Conservation (phyloP, 92 coral and sea anemone genomes). For the Umimayanthus kanabou region DNA sequence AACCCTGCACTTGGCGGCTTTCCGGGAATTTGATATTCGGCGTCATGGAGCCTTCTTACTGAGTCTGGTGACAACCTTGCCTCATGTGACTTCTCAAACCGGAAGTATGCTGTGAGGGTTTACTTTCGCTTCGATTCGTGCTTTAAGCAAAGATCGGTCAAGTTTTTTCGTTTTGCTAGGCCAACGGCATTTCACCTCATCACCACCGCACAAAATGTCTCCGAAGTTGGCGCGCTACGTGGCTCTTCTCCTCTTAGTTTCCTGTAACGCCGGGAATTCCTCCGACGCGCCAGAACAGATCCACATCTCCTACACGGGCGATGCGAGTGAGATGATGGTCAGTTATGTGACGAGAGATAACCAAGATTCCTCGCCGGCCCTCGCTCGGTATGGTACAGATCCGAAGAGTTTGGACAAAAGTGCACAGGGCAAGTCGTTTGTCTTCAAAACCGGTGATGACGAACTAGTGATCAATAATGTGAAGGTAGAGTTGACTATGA, state of each 20-base stretch:
- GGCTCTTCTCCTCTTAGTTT: neutral
- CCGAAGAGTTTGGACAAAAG: slow-evolving; percentile 42
- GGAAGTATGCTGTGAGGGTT: neutral
- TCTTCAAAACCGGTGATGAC: slow-evolving; percentile 39
- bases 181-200: neutral
- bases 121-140: neutral
- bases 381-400: slow-evolving; percentile 64
- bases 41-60: too few relatives aligned
- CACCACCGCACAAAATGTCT: neutral
- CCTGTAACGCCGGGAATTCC: neutral
- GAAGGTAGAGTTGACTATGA: neutral
- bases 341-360: slow-evolving; percentile 64
- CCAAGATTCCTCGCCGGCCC: slow-evolving; percentile 36
- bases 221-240: neutral
- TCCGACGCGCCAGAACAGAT: slow-evolving; percentile 71
- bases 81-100: neutral
- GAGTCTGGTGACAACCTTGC: neutral
- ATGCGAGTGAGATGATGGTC: slow-evolving; percentile 73
- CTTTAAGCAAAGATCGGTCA: neutral
- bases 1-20: neutral
- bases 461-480: slow-evolving; percentile 34
- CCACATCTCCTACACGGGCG: slow-evolving; percentile 78
- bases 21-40: neutral
- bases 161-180: neutral
- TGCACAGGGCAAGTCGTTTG: slow-evolving; percentile 65